Evolutionary conservation across 1,140 invertebrate species (phyloP).

Genomic region (Heliconius himera): DNA sequence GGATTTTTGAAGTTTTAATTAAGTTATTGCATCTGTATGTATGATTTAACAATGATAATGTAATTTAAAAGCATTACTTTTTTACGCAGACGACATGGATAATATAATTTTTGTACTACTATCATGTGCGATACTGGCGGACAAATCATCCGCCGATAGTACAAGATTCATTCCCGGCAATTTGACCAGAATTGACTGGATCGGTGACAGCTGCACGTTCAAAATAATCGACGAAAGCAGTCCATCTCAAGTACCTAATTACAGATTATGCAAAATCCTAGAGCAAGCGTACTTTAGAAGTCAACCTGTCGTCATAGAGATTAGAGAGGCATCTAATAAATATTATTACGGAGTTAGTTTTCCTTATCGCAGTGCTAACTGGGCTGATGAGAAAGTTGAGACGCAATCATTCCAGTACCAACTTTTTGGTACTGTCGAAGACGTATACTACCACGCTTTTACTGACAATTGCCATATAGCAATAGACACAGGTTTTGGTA

Average conservation of each 20-base stretch:
- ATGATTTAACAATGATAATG: too few species aligned
- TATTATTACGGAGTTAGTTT: background rate
- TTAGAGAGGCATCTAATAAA: background rate
- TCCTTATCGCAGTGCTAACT: background rate
- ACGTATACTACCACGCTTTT: background rate
- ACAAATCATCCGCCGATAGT: background rate
- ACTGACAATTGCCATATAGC: background rate
- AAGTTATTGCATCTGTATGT: too few species aligned
- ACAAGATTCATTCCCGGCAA: background rate
- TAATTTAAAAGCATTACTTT: too few species aligned
- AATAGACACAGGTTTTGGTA: background rate
- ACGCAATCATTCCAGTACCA: background rate
- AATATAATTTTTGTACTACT: background rate
- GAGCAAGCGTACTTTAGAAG: background rate
- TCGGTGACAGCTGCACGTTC: background rate
- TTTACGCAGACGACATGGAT: background rate
- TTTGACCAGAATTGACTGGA: background rate
- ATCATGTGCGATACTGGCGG: background rate
- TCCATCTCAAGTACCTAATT: background rate
- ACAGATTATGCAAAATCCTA: constrained; percentile 4
- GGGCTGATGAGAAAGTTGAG: background rate
- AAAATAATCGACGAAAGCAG: background rate
- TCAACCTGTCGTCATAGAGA: background rate
- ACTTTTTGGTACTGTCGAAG: background rate
- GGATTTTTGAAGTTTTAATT: too few species aligned